Evolutionary conservation across 2,113 vertebrate genomes (phyloP).

Genomic region (Hoplias malabaricus): DNA sequence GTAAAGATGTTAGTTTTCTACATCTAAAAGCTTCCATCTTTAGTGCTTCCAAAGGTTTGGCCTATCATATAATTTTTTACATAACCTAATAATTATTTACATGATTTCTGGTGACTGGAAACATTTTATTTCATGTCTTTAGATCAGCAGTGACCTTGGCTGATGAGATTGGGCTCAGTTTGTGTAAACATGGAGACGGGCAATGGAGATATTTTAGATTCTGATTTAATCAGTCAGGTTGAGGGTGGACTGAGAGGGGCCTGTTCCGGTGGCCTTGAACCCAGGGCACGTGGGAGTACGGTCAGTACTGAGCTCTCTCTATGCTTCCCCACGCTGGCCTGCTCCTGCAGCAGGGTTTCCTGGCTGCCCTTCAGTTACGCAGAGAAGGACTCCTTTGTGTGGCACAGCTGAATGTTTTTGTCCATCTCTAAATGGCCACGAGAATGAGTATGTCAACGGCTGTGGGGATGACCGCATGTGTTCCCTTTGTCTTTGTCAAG

Average conservation of each 20-base stretch:
- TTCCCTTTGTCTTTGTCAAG: neutral
- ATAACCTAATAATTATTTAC: neutral
- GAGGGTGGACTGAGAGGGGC: constrained; percentile 50
- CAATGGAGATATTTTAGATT: neutral
- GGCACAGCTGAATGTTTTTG: constrained; percentile 41
- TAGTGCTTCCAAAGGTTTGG: too few species aligned
- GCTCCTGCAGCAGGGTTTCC: constrained; percentile 51
- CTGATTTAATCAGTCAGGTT: constrained; percentile 52
- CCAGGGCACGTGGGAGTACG: constrained; percentile 25
- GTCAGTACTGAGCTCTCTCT: constrained; percentile 65
- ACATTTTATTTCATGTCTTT: neutral
- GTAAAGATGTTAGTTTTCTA: too few species aligned
- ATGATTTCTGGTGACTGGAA: neutral
- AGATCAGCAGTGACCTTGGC: neutral
- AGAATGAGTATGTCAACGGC: constrained; percentile 14
- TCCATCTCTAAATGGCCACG: constrained; percentile 22
- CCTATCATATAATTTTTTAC: too few species aligned
- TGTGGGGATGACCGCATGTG: neutral
- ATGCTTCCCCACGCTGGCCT: constrained; percentile 49
- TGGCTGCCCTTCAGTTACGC: constrained; percentile 55
- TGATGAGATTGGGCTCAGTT: neutral
- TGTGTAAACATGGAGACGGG: constrained; percentile 12
- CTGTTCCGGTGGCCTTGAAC: constrained; percentile 45
- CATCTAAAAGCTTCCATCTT: too few species aligned
- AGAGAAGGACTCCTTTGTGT: constrained; percentile 68